Evolutionary conservation across 2,888 invertebrate species (phyloP), one percentile per base, ranked within the genome.

Genomic region (Xestia sexstrigata): DNA sequence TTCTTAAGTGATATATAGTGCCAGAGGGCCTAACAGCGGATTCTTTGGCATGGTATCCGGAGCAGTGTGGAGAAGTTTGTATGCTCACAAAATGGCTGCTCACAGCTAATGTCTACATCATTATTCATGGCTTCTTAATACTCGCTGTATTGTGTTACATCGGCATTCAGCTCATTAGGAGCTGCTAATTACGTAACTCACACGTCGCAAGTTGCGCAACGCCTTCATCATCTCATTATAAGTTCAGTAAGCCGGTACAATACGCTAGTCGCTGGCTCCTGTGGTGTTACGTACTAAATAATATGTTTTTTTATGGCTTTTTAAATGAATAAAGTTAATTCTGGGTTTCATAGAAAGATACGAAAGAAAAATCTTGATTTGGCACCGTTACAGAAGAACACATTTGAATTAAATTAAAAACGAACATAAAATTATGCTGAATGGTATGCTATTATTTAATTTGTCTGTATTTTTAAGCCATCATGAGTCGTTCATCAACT

Each of bases 101-200:
- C 17, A 39, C 49, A 60, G 35, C 35, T 35, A 52, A 60, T 17
- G 35, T 26, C 0, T 82, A 47, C 49, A 26, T 47, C 39, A 70
- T 62, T 15, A 42, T 63, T 65, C 35, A 47, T 39, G 55, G n/a
- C 63, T 71, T 58, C 47, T 70, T 55, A 49, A 78, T 71, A 70
- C 60, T 39, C n/a, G 17, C 42, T 23, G 69, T 60, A 60, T 72
- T 55, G 60, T 69, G 42, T 79, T 23, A 79, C 63, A 65, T 65
- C 42, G 42, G 45, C 65, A 26, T 55, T 55, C 26, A 55, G 47
- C 74, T 84, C 80, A 84, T 82, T 84, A 79, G 68, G 39, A 66
- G 60, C 35, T 65, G 47, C 68, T 79, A 82, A 82, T 84, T 74
- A 72, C 52, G 52, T 52, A 68, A 84, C 63, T 79, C 63, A 82